Conservation (phyloP, 2,113 vertebrate species). For the Saccopteryx bilineata region DNA sequence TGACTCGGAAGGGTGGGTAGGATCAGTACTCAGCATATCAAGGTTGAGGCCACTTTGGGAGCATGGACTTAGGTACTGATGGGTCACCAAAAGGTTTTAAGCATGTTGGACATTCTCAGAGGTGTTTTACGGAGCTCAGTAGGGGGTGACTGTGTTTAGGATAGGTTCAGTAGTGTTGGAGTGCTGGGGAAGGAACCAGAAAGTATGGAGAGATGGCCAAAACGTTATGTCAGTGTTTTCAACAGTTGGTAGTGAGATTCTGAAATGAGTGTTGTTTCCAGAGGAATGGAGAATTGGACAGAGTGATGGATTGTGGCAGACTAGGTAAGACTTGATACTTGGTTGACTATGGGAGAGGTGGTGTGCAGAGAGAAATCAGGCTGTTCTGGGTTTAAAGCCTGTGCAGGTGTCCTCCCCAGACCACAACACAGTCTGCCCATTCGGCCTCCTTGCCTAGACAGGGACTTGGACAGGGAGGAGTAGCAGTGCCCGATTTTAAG, state of each 20-base stretch:
- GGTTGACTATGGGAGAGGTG: neutral
- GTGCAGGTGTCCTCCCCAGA: neutral
- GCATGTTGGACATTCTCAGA: neutral
- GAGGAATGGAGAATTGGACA: neutral
- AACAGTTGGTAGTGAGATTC: neutral
- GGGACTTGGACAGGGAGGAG: neutral
- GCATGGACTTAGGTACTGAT: neutral
- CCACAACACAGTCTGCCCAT: neutral
- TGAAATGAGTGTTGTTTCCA: neutral
- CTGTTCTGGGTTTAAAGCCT: neutral
- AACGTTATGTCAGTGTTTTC: neutral
- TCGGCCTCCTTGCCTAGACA: neutral
- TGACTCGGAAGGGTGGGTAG: neutral
- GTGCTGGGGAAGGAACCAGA: neutral
- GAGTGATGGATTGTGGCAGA: neutral
- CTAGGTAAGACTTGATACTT: neutral
- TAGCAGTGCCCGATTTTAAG: fast-evolving
- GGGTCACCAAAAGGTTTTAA: neutral
- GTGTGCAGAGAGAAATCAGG: neutral
- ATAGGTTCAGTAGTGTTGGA: fast-evolving
- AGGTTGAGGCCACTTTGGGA: neutral
- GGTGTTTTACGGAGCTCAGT: neutral
- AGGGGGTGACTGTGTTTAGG: neutral
- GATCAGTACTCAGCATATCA: neutral
- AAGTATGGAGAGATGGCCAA: neutral